phyloP scores from a whole-genome alignment of 2,888 invertebrate species.

The Hirtodrosophila confusa region DNA sequence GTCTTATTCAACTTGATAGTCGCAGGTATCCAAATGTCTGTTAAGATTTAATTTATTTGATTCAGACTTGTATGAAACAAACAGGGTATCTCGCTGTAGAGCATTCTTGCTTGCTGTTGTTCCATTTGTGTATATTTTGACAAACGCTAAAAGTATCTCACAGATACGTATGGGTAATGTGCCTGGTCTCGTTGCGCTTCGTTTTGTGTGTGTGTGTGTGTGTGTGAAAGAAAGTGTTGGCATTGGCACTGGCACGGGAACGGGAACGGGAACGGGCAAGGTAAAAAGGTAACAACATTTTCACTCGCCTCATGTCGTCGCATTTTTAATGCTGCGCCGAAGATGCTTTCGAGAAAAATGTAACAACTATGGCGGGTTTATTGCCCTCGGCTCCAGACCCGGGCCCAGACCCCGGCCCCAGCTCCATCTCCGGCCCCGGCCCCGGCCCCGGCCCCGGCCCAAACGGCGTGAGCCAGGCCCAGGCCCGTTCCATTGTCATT shows the following conservation, averaged over 20 bases:
- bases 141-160: slow-evolving; percentile 69
- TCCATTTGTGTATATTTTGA: slow-evolving; percentile 51
- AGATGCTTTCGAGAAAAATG: slow-evolving; percentile 64
- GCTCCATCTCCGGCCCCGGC: slow-evolving; percentile 16
- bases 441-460: slow-evolving; percentile 20
- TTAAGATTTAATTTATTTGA: no score
- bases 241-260: slow-evolving; percentile 34
- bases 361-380: slow-evolving; percentile 64
- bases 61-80: no score
- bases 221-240: slow-evolving; percentile 66
- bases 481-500: slow-evolving; percentile 72
- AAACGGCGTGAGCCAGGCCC: slow-evolving; percentile 31
- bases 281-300: slow-evolving; percentile 76
- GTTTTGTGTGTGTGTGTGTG: slow-evolving; percentile 9
- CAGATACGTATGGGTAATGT: slow-evolving; percentile 52
- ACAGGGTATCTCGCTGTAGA: no score
- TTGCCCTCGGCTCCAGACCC: slow-evolving; percentile 59
- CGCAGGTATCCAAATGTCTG: no score
- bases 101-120: no score
- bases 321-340: slow-evolving; percentile 66
- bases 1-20: no score
- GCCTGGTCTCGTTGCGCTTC: slow-evolving; percentile 32
- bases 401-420: slow-evolving; percentile 5
- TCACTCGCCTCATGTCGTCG: slow-evolving; percentile 67
- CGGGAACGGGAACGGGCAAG: slow-evolving; percentile 40